These are phyloP conservation scores for Zygaena filipendulae DNA, from an alignment of 2,888 invertebrate genomes.

Conservation along the genomic window DNA sequence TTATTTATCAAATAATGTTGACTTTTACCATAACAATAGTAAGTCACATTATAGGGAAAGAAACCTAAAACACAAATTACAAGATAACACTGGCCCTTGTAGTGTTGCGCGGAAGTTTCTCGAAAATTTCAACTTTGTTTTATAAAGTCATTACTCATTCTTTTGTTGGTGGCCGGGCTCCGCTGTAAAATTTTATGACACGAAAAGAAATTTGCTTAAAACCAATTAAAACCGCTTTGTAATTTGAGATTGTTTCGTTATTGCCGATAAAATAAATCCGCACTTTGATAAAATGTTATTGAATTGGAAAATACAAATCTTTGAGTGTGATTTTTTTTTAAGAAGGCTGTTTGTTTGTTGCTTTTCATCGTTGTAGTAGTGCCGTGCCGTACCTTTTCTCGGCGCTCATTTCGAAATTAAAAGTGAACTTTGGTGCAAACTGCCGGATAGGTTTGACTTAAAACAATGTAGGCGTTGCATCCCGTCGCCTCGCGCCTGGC, in stretches of 20 bases:
- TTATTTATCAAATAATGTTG: no score
- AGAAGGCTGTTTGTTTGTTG: no score
- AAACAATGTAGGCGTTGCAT: constrained; percentile 39
- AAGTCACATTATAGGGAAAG: no score
- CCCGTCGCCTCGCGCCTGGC: no score
- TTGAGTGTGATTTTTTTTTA: no score
- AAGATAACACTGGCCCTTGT: constrained; percentile 40
- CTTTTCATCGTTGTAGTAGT: no score
- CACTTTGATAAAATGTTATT: constrained; percentile 14
- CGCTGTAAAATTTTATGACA: constrained; percentile 55
- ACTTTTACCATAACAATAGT: no score
- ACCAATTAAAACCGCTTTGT: constrained; percentile 56
- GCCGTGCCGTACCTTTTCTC: no score
- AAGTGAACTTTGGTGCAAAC: constrained; percentile 42
- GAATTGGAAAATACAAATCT: no score
- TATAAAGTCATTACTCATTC: constrained; percentile 60
- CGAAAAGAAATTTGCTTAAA: constrained; percentile 53
- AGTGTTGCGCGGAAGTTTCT: constrained; percentile 41
- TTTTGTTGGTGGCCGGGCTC: constrained; percentile 51
- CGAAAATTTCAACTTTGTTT: constrained; percentile 60
- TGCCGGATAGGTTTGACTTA: constrained; percentile 37
- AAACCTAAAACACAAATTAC: no score
- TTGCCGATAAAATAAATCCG: constrained; percentile 16
- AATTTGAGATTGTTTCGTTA: constrained; percentile 22
- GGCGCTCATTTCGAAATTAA: constrained; percentile 41